Evolutionary conservation across 2,888 invertebrate species (phyloP).

Genomic region (Limnephilus auricula): DNA sequence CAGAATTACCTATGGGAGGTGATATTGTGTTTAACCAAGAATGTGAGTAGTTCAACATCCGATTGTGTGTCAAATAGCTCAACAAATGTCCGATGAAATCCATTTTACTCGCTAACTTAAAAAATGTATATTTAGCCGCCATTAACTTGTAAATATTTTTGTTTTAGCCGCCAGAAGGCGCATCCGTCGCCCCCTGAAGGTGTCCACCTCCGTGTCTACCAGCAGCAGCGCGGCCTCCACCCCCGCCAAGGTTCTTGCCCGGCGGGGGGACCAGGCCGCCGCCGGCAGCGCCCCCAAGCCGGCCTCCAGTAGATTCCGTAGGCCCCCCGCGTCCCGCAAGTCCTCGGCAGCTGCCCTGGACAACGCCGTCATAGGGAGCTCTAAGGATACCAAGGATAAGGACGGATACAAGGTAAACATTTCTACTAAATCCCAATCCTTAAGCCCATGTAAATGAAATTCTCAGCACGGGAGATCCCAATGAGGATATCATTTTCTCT

Average conservation of each 20-base stretch:
- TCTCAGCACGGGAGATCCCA: no score
- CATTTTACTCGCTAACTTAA: no score
- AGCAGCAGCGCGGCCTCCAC: slow-evolving; percentile 61
- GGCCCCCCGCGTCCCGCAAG: slow-evolving; percentile 79
- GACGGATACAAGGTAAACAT: slow-evolving; percentile 82
- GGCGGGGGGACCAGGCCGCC: slow-evolving; percentile 70
- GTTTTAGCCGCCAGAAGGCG: slow-evolving; percentile 81
- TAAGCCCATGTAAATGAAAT: no score
- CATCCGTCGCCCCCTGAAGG: slow-evolving; percentile 82
- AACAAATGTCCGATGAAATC: no score
- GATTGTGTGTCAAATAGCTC: no score
- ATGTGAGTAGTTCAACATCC: no score
- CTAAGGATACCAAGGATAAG: slow-evolving; percentile 80
- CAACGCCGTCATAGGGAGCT: slow-evolving; percentile 77
- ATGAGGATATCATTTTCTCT: no score
- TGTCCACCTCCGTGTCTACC: slow-evolving; percentile 77
- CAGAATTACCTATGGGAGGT: no score
- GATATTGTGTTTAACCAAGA: no score
- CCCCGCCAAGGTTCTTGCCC: slow-evolving; percentile 14
- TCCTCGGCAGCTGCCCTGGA: slow-evolving; percentile 77
- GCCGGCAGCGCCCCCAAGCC: slow-evolving; percentile 81
- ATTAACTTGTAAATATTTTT: slow-evolving; percentile 59
- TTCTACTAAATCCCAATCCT: not conserved
- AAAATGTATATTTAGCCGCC: not conserved
- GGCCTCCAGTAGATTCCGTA: slow-evolving; percentile 83